Percentiles rank a stretch among this genome's conserved stretches.
Evolutionary conservation across 2,113 vertebrate species (phyloP).

Genomic region (Pagrus major): DNA sequence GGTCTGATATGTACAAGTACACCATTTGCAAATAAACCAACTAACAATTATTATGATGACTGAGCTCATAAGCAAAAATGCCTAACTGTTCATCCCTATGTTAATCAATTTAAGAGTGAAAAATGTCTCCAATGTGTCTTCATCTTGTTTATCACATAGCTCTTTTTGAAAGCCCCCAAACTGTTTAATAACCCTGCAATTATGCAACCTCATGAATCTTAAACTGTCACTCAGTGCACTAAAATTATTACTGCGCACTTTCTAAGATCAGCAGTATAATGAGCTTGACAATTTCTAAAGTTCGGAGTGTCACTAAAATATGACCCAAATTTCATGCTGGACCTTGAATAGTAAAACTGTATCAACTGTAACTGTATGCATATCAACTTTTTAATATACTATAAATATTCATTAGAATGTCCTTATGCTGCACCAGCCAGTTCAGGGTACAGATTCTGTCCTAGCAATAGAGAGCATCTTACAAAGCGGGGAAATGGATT

Average conservation of each 20-base stretch:
- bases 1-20: background rate
- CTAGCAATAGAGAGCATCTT: slow-evolving; percentile 11
- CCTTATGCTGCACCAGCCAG: slow-evolving; percentile 23
- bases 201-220: slow-evolving; percentile 71
- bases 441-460: slow-evolving; percentile 25
- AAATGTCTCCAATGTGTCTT: slow-evolving; percentile 28
- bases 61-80: slow-evolving; percentile 12
- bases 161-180: slow-evolving; percentile 49
- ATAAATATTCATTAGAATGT: slow-evolving; percentile 65
- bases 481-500: slow-evolving; percentile 52
- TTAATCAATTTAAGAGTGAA: slow-evolving; percentile 33
- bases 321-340: slow-evolving; percentile 48
- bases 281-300: slow-evolving; percentile 55
- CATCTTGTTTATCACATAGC: slow-evolving; percentile 51
- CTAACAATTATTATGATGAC: slow-evolving; percentile 7
- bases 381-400: slow-evolving; percentile 49
- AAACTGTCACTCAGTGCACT: slow-evolving; percentile 60
- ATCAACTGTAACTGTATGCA: slow-evolving; percentile 50
- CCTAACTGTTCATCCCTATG: slow-evolving; percentile 10
- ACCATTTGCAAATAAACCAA: slow-evolving; percentile 17
- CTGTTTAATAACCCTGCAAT: slow-evolving; percentile 64
- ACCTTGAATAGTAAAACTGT: slow-evolving; percentile 35
- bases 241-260: slow-evolving; percentile 50
- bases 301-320: slow-evolving; percentile 47
- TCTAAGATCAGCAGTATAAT: slow-evolving; percentile 65